Evolutionary conservation across 2,797 vertebrate genomes (phyloP), one percentile per base, ranked within the genome.

Genomic region (Mallotus villosus): DNA sequence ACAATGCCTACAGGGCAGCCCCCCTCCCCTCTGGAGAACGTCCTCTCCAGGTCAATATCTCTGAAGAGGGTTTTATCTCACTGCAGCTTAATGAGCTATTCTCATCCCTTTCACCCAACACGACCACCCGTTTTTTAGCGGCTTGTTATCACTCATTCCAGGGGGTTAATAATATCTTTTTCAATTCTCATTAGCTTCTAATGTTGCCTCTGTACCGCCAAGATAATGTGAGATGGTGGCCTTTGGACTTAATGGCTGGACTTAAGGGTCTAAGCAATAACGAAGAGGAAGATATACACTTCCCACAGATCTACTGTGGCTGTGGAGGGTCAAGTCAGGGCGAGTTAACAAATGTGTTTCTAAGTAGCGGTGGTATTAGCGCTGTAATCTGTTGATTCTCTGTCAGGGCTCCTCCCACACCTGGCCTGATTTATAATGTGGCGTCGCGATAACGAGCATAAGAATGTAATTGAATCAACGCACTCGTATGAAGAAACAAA

Each of bases 61-160:
- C 51, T 53, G 73, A 66, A 74, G 58, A 12, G 37, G 49, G 53
- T 78, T 78, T 87, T 83, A 90, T 88, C 83, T 80, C 49, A 21
- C 34, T 69, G 59, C 62, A 46, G 68, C 74, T 84, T 90, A 86
- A 90, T 88, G 88, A 88, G 73, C 81, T 62, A 74, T 70, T 78
- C 67, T 65, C 65, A 82, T 73, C 67, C 62, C 74, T 75, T 75
- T 80, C 78, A 77, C 80, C 75, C 82, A 78, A 84, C 80, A 81
- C 76, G 49, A 76, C 73, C 21, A 80, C 80, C 80, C 77, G 80
- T 24, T 53, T 75, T 81, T 85, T 83, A 86, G 71, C 71, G 83
- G 81, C 73, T 79, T 75, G 74, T 81, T 85, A 84, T 88, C 83
- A 70, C 76, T 79, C 72, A 66, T 68, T 74, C 80, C 84, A 75